These are phyloP conservation scores for Cephus spinipes DNA, from an alignment of 2,888 invertebrate species.

Conservation along the genomic window DNA sequence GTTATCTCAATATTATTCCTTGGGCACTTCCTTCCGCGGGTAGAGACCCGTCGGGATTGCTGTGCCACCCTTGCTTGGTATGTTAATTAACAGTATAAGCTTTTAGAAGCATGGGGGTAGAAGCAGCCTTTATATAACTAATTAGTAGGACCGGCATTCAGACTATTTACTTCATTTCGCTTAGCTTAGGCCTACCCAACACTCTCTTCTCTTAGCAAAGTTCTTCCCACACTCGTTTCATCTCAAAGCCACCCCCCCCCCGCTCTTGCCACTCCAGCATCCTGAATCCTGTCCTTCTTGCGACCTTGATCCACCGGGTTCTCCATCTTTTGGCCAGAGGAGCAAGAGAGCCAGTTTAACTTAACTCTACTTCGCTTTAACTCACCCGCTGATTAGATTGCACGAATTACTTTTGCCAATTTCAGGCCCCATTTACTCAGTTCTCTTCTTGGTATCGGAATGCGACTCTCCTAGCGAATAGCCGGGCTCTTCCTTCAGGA, in stretches of 20 bases:
- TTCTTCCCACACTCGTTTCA: constrained; percentile 15
- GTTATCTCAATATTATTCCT: constrained; percentile 6
- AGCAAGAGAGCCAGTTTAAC: constrained; percentile 7
- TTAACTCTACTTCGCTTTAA: constrained; percentile 17
- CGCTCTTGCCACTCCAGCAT: neutral
- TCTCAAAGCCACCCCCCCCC: neutral
- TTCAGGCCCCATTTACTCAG: constrained; percentile 22
- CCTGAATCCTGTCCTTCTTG: constrained; percentile 2
- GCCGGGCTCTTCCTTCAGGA: neutral
- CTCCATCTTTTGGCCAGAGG: neutral
- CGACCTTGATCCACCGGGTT: neutral
- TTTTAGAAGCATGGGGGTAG: constrained; percentile 50
- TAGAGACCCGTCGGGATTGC: neutral
- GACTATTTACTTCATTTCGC: constrained; percentile 53
- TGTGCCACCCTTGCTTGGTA: constrained; percentile 46
- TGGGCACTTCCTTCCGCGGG: constrained; percentile 7
- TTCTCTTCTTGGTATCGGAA: constrained; percentile 1
- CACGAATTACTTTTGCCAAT: constrained; percentile 26
- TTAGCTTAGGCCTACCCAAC: constrained; percentile 41
- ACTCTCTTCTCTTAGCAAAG: constrained; percentile 21
- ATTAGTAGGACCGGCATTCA: constrained; percentile 59
- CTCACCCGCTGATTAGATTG: constrained; percentile 24
- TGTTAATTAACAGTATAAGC: constrained; percentile 65
- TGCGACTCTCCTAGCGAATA: neutral
- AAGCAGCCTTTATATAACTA: constrained; percentile 57